These are phyloP conservation scores for Boloria selene DNA, from an alignment of 2,888 invertebrate species.

Conservation along the genomic window DNA sequence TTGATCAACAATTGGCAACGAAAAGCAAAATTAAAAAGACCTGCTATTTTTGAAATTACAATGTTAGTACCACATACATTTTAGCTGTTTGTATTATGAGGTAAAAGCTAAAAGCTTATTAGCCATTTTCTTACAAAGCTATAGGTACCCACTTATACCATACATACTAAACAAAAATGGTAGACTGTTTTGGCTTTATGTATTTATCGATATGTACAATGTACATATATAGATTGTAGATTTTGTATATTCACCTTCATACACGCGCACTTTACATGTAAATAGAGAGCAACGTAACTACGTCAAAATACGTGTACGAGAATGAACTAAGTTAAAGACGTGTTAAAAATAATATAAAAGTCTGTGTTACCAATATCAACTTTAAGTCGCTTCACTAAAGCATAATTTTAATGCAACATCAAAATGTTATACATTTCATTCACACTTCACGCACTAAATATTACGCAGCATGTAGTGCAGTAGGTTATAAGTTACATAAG, in stretches of 20 bases:
- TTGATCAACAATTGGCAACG: too few species aligned
- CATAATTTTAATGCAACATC: constrained; percentile 30
- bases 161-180: too few species aligned
- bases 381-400: constrained; percentile 43
- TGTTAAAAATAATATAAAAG: constrained; percentile 27
- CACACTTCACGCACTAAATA: constrained; percentile 73
- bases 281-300: constrained; percentile 21
- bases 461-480: constrained; percentile 57
- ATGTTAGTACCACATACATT: too few species aligned
- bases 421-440: constrained; percentile 52
- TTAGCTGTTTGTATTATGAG: background rate
- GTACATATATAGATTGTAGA: too few species aligned
- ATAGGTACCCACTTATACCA: too few species aligned
- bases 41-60: too few species aligned
- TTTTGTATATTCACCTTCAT: background rate
- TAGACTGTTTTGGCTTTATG: too few species aligned
- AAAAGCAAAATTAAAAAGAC: too few species aligned
- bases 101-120: too few species aligned
- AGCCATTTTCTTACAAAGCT: background rate
- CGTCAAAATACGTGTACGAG: constrained; percentile 47
- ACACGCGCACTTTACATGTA: constrained; percentile 8
- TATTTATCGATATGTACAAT: too few species aligned
- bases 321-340: constrained; percentile 42
- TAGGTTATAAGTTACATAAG: constrained; percentile 63
- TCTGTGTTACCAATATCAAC: constrained; percentile 37